Evolutionary conservation across 2,113 vertebrate genomes (phyloP), one percentile per base, ranked within the genome.

Genomic region (Nymphicus hollandicus): DNA sequence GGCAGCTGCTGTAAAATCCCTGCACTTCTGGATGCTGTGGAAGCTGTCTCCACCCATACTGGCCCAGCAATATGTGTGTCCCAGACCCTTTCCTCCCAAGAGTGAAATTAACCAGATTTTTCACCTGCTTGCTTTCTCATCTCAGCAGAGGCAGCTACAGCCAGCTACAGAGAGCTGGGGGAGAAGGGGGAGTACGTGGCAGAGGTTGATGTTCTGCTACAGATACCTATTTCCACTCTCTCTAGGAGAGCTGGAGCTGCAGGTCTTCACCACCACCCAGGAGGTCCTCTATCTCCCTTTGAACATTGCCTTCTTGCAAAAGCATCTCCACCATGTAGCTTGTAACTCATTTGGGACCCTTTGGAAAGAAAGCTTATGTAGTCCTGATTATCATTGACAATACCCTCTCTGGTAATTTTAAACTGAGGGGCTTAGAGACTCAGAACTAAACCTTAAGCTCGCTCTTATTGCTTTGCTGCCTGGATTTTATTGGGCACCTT

Each of bases 161-260:
- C 1, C 41, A 47, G 24, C 23, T 15, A 4, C 55, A 43, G 43
- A 27, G 16, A 37, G 56, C n/a, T 37, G 35, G 5, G 5, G 22
- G 16, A 65, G 35, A 24, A 31, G 20, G 4, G 39, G 3, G 19
- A 55, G 15, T 8, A 11, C 0, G 0, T 6, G 31, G 7, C 71
- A 58, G 22, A 31, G 66, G 43, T 1, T 28, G 28, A 19, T 53
- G 20, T 12, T 23, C 50, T 53, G 43, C 52, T 41, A 12, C 11
- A 15, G 39, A 35, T 35, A 28, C 52, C 13, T 13, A 10, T 47
- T 52, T 49, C 61, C 46, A 37, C 13, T 31, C n/a, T 50, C 19
- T 35, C 11, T 10, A 7, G 37, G n/a, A 58, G 4, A 33, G 16
- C 23, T 71, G 50, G 14, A 69, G 23, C 18, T 78, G 52, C 27